Evolutionary conservation across 2,113 vertebrate species (phyloP).

Genomic region (Callionymus lyra): DNA sequence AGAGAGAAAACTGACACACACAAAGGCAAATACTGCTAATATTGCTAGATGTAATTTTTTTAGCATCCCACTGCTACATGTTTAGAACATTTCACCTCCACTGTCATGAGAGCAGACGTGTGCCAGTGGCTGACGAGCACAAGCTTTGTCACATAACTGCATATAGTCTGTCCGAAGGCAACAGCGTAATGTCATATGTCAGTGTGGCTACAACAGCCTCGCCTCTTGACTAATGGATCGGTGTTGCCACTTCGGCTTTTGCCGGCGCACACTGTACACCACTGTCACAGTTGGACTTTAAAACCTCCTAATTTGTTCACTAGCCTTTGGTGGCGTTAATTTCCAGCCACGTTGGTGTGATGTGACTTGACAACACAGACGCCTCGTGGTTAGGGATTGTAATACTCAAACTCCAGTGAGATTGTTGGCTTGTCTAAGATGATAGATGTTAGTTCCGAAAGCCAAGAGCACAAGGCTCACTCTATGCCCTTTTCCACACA

Average conservation of each 20-base stretch:
- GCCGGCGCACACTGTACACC: constrained; percentile 24
- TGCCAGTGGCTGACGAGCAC: constrained; percentile 50
- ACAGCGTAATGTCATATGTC: constrained; percentile 47
- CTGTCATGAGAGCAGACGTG: constrained; percentile 27
- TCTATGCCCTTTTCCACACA: constrained; percentile 1
- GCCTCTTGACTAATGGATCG: constrained; percentile 50
- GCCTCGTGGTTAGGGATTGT: constrained; percentile 25
- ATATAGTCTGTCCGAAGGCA: constrained; percentile 53
- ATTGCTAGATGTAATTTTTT: constrained; percentile 14
- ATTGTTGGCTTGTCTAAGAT: constrained; percentile 45
- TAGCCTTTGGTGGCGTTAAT: constrained; percentile 34
- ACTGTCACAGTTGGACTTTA: constrained; percentile 17
- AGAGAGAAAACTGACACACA: too few relatives aligned
- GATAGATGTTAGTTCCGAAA: constrained; percentile 44
- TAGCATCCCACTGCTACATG: constrained; percentile 8
- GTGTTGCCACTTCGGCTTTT: constrained; percentile 27
- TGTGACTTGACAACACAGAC: constrained; percentile 48
- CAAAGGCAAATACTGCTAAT: constrained; percentile 19
- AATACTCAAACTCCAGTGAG: constrained; percentile 27
- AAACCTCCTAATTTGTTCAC: constrained; percentile 23
- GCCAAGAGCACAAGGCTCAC: constrained; percentile 34
- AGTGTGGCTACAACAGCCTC: constrained; percentile 34
- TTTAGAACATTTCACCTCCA: constrained; percentile 10
- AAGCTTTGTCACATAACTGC: constrained; percentile 57
- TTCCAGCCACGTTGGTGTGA: constrained; percentile 33